A percentile compares a stretch with the other conserved stretches of the same genome.
phyloP scores from a whole-genome alignment of 2,113 vertebrate species.

The Cinclus cinclus region DNA sequence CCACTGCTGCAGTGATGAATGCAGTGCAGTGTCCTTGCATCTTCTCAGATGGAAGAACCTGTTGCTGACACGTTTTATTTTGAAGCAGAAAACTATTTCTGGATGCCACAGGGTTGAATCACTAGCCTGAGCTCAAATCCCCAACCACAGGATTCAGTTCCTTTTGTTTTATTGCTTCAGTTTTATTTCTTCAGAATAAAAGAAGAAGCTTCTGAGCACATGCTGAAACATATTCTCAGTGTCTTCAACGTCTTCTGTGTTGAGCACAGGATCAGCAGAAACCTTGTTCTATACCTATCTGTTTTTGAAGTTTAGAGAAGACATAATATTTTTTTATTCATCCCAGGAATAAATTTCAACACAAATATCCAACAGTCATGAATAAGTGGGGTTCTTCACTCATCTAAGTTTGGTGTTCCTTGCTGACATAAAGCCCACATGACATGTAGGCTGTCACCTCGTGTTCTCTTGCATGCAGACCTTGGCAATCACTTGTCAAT shows the following conservation, averaged over 20 bases:
- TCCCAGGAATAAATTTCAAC: background rate
- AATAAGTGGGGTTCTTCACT: background rate
- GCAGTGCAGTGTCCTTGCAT: background rate
- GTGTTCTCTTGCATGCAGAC: background rate
- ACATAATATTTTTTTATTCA: background rate
- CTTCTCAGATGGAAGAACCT: conserved; percentile 6
- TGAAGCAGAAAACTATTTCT: conserved; percentile 29
- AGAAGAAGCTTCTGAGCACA: background rate
- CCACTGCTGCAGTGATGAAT: fast-evolving
- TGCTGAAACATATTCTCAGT: background rate
- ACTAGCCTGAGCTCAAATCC: background rate
- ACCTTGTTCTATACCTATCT: background rate
- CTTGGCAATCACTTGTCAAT: background rate
- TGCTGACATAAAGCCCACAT: background rate
- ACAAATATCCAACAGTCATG: background rate
- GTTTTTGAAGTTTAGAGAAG: background rate
- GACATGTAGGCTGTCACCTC: background rate
- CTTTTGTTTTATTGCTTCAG: conserved; percentile 23
- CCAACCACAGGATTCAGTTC: conserved; percentile 45
- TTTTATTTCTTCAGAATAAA: conserved; percentile 46
- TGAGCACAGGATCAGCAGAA: background rate
- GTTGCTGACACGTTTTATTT: conserved; percentile 8
- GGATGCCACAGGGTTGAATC: conserved; percentile 3
- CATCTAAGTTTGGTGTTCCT: background rate
- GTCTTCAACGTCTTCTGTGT: background rate